Conservation (phyloP, 2,888 invertebrate species). For the Meandrusa payeni region DNA sequence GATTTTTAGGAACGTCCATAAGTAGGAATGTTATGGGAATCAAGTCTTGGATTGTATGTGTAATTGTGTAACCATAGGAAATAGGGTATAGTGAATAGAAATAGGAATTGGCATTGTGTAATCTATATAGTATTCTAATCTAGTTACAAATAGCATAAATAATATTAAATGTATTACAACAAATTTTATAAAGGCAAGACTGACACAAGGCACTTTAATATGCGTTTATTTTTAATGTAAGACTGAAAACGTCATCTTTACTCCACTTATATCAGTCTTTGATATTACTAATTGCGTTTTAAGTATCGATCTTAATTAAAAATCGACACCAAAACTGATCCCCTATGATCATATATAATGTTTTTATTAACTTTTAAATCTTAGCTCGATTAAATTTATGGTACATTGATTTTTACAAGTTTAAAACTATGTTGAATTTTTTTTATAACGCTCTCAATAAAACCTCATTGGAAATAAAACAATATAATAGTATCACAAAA, state of each 20-base stretch:
- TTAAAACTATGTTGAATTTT: background rate
- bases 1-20: too few relatives aligned
- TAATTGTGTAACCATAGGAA: too few relatives aligned
- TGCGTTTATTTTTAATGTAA: conserved; percentile 18
- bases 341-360: too few relatives aligned
- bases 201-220: conserved; percentile 42
- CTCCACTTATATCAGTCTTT: conserved; percentile 4
- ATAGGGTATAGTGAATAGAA: too few relatives aligned
- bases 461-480: conserved; percentile 20
- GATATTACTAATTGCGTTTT: background rate
- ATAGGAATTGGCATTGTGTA: too few relatives aligned
- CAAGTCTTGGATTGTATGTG: too few relatives aligned
- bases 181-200: conserved; percentile 53
- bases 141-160: conserved; percentile 2
- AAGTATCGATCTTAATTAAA: too few relatives aligned
- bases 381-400: too few relatives aligned
- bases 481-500: conserved; percentile 52
- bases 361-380: too few relatives aligned
- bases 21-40: too few relatives aligned
- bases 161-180: background rate
- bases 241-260: background rate
- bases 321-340: background rate
- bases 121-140: too few relatives aligned
- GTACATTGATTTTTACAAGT: background rate
- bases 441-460: conserved; percentile 7